Evolutionary conservation across 2,888 invertebrate species (phyloP).

Genomic region (Chelonus formosanus): DNA sequence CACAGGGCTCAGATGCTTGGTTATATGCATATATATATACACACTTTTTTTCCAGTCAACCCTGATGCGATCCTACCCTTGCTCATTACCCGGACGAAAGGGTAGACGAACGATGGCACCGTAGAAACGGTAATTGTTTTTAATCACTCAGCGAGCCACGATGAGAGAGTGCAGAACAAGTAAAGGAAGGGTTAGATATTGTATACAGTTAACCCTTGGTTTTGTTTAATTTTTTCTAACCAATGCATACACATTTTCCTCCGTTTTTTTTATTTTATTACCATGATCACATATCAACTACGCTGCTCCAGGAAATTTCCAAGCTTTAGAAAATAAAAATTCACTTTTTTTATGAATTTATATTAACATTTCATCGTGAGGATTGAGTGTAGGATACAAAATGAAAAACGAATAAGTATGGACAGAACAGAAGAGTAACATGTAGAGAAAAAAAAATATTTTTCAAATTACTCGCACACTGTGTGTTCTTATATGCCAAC

Average conservation of each 20-base stretch:
- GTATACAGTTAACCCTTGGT: conserved; percentile 48
- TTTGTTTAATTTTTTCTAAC: conserved; percentile 8
- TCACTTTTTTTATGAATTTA: conserved; percentile 25
- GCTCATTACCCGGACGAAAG: conserved; percentile 49
- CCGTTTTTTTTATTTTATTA: background rate
- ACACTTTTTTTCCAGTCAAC: conserved; percentile 22
- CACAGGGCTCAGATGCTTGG: conserved; percentile 53
- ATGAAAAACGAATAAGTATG: no score
- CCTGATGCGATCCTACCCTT: conserved; percentile 28
- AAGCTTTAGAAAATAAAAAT: background rate
- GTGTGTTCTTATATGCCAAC: no score
- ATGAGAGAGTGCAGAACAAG: conserved; percentile 38
- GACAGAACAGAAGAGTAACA: no score
- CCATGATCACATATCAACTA: no score
- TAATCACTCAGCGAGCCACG: conserved; percentile 54
- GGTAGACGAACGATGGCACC: conserved; percentile 43
- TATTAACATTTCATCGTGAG: conserved; percentile 11
- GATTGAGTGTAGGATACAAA: no score
- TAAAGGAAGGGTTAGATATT: conserved; percentile 42
- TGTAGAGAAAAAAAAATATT: no score
- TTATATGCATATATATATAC: conserved; percentile 33
- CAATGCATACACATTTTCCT: background rate
- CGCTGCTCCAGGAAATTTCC: no score
- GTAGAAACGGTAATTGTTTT: conserved; percentile 62
- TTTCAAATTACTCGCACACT: no score